Evolutionary conservation across 2,797 vertebrate species (phyloP).

Genomic region (Uromys caudimaculatus): DNA sequence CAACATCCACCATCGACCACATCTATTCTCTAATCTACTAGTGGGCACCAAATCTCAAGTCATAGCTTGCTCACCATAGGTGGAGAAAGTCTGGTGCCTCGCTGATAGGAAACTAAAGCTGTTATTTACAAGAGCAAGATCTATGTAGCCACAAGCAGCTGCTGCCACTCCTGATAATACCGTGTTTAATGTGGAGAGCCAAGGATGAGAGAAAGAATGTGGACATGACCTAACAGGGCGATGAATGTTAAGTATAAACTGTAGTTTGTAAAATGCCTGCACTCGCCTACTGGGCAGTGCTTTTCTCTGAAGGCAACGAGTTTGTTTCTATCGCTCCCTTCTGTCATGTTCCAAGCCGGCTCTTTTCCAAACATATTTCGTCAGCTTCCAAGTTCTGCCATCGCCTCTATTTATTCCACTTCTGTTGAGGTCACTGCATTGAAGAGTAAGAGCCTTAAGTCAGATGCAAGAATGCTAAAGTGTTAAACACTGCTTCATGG

Average conservation of each 20-base stretch:
- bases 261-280: neutral
- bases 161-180: neutral
- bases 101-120: conserved; percentile 22
- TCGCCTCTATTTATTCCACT: neutral
- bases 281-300: neutral
- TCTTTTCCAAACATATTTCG: conserved; percentile 46
- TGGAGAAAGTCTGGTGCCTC: neutral
- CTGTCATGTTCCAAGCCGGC: neutral
- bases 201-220: conserved; percentile 26
- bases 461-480: neutral
- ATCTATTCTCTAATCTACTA: conserved; percentile 12
- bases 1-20: neutral
- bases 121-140: conserved; percentile 8
- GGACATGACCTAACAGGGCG: conserved; percentile 4
- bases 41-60: neutral
- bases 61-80: neutral
- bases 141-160: neutral
- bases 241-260: conserved; percentile 16
- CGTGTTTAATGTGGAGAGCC: neutral
- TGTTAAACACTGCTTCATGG: neutral
- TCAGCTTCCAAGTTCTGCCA: neutral
- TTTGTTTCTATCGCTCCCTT: neutral
- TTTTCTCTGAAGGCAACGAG: neutral
- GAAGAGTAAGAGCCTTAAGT: neutral
- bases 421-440: neutral